Evolutionary conservation across 2,797 vertebrate genomes (phyloP), one percentile per base, ranked within the genome.

Genomic region (Labroides dimidiatus): DNA sequence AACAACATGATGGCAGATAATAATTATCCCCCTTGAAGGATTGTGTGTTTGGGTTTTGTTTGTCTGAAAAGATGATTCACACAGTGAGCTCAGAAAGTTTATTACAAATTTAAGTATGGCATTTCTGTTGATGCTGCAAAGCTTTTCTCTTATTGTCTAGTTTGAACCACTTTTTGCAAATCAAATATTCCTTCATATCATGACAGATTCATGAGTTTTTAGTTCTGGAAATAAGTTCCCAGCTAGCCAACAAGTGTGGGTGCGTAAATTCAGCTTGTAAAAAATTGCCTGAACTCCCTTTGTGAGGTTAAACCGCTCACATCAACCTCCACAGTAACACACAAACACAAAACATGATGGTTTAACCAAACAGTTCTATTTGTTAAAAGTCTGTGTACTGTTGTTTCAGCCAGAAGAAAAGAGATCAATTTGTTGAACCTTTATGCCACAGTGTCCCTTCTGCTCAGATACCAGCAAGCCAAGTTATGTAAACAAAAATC

Each of bases 401-500:
- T 48, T 36, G 4, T 48, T n/a, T 36, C 36, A 19, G 43, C 14
- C 36, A 23, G 42, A 19, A 50, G 27, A 15, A 6, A 23, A 65
- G n/a, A 33, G 14, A 16, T 48, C 41, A 47, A 37, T 47, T 37
- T 41, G n/a, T 17, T 39, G 15, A 16, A 48, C 56, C 44, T 53
- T 17, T 15, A 8, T 23, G 12, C 51, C 17, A 60, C 17, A 5
- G 58, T 64, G 4, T 43, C 24, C 24, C 47, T 12, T 41, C 50
- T 47, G 36, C 42, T 33, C 16, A 27, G 17, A 37, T 55, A 20
- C 16, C 68, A 64, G 37, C 61, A 63, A 27, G 44, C 17, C 1
- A 21, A 50, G 27, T 19, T 62, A 39, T 47, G 51, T 63, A 63
- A 81, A 75, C 49, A 66, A 48, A 72, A 44, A 20, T 57, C 72